phyloP scores from a whole-genome alignment of 2,113 vertebrate genomes.

The Chamaetylas fuelleborni region DNA sequence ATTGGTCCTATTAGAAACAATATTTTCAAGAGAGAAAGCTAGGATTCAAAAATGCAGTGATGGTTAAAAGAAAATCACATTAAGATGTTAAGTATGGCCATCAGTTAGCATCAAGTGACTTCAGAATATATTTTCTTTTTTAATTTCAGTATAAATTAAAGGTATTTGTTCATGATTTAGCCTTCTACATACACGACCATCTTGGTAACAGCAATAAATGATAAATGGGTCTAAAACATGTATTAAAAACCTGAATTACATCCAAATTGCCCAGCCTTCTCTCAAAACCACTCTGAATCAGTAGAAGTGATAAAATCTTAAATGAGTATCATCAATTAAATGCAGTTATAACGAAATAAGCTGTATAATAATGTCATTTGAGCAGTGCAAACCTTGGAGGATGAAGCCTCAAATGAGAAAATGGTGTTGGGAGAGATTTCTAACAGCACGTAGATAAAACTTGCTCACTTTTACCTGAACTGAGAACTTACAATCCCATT shows the following conservation, averaged over 20 bases:
- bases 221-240: slow-evolving; percentile 48
- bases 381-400: background rate
- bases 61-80: background rate
- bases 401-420: background rate
- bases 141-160: background rate
- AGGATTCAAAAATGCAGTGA: background rate
- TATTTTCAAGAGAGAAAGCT: background rate
- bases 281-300: slow-evolving; percentile 37
- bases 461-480: background rate
- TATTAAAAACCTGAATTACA: slow-evolving; percentile 53
- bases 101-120: background rate
- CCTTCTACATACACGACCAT: background rate
- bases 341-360: slow-evolving; percentile 50
- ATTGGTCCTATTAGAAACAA: background rate
- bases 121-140: background rate
- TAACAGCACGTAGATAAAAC: background rate
- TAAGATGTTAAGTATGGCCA: background rate
- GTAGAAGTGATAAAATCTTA: slow-evolving; percentile 50
- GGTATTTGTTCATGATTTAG: background rate
- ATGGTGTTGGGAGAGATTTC: background rate
- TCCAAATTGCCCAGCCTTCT: slow-evolving; percentile 51
- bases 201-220: slow-evolving; percentile 54
- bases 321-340: slow-evolving; percentile 65
- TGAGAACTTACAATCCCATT: background rate
- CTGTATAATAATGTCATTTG: background rate